A percentile compares a stretch with the other conserved stretches of the same genome.
These are phyloP conservation scores for Palythoa caribaeorum DNA, from an alignment of 92 coral and sea anemone species.

Conservation along the genomic window DNA sequence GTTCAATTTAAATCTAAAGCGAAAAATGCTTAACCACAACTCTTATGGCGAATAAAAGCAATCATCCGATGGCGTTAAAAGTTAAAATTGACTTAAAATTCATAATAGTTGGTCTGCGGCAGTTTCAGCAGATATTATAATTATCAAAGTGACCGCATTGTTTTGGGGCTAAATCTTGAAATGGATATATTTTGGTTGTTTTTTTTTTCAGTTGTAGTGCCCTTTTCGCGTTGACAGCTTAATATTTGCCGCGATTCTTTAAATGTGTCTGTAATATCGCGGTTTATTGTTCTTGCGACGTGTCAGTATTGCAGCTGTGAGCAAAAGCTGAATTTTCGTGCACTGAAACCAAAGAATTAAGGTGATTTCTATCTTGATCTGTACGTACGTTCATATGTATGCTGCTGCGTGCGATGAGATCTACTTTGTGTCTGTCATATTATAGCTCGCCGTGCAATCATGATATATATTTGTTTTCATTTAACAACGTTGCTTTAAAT, in stretches of 20 bases:
- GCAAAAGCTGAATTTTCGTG: background rate
- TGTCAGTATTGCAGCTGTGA: background rate
- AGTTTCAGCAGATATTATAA: slow-evolving; percentile 1
- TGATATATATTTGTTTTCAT: too few relatives aligned
- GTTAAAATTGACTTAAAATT: slow-evolving; percentile 18
- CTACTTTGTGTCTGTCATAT: too few relatives aligned
- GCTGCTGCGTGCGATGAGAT: too few relatives aligned
- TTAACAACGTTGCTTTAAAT: too few relatives aligned
- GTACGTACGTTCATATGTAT: too few relatives aligned
- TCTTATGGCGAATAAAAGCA: background rate
- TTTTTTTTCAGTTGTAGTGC: background rate
- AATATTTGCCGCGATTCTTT: background rate
- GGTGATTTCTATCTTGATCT: too few relatives aligned
- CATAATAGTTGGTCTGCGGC: slow-evolving; percentile 5
- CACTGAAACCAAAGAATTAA: background rate
- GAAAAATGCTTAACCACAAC: background rate
- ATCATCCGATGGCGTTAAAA: background rate
- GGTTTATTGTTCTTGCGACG: background rate
- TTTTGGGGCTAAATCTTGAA: background rate
- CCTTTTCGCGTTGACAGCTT: background rate
- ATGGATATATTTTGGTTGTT: background rate
- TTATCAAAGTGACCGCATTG: slow-evolving; percentile 19
- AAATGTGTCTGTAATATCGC: background rate
- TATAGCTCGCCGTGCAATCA: too few relatives aligned
- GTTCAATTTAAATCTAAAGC: background rate